Evolutionary conservation across 2,888 invertebrate species (phyloP), one percentile per base, ranked within the genome.

Genomic region (Agriopis aurantiaria): DNA sequence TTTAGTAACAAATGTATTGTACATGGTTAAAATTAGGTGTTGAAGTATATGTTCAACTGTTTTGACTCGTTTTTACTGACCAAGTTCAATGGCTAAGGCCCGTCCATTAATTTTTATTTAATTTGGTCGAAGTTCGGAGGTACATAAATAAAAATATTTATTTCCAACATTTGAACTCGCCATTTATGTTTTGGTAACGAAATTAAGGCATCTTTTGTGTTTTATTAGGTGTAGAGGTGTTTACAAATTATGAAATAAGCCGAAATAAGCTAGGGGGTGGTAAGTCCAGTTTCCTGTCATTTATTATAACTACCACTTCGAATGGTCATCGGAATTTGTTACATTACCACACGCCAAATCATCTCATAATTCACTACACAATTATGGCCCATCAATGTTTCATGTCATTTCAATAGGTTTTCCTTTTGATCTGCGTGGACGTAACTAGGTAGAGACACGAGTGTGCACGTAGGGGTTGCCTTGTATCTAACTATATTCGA

Each of bases 191-290:
- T 46, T 4, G 12, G 46, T 3, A 3, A 8, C 12, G 8, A 49
- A 8, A n/a, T 14, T 14, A 14, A 49, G 49, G 0, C 14, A 49
- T 49, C 46, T 68, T 71, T 65, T 64, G 77, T 69, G 67, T 62
- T 17, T 45, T 46, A 58, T n/a, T 87, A 93, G 93, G 92, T 86
- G 75, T 84, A 71, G 87, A 88, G 67, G 84, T 85, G 14, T 81
- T 70, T 45, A n/a, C 87, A 51, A 93, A 93, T 86, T 93, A 93
- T 77, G 92, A 92, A 72, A 71, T 90, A 78, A 93, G 93, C 88
- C 82, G 93, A 75, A 90, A 90, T 74, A 85, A 83, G 71, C 77
- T 88, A 63, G 85, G 85, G 63, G 69, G 71, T 56, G 85, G 86
- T 80, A 77, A 81, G 79, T 80, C 46, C 45, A 14, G 9, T 9